Conservation (phyloP, 1,140 invertebrate genomes). For the Sweltsa coloradensis region DNA sequence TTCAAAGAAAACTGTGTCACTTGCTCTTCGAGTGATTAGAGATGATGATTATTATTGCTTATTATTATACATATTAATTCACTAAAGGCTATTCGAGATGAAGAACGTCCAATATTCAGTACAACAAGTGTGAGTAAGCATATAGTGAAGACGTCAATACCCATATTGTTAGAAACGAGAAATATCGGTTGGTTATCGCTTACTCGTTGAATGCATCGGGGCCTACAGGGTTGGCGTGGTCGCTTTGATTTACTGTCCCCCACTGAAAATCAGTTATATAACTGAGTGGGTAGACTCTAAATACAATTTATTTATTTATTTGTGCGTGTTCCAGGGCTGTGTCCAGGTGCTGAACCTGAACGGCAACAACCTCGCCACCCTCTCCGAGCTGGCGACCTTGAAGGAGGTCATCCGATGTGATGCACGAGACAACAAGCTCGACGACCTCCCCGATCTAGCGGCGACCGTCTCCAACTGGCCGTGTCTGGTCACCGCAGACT, state of each 20-base stretch:
- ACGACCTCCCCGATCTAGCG: slow-evolving; percentile 33
- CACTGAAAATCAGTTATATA: too few relatives aligned
- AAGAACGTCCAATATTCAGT: too few relatives aligned
- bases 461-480: slow-evolving; percentile 36
- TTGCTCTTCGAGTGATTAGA: too few relatives aligned
- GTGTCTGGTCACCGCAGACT: slow-evolving; percentile 36
- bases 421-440: slow-evolving; percentile 35
- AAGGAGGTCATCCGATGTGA: slow-evolving; percentile 29
- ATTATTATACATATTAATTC: too few relatives aligned
- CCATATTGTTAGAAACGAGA: slow-evolving; percentile 30
- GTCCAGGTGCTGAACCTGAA: slow-evolving; percentile 37
- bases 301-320: slow-evolving; percentile 28
- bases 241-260: too few relatives aligned
- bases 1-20: too few relatives aligned
- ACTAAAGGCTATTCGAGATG: too few relatives aligned
- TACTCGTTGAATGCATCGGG: too few relatives aligned
- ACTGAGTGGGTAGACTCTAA: slow-evolving; percentile 26
- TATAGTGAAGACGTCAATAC: slow-evolving; percentile 26
- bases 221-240: too few relatives aligned
- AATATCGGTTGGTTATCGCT: too few relatives aligned
- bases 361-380: slow-evolving; percentile 32
- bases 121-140: too few relatives aligned
- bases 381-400: slow-evolving; percentile 31
- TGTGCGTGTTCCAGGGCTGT: slow-evolving; percentile 24
- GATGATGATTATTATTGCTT: too few relatives aligned